Evolutionary conservation across 2,888 invertebrate genomes (phyloP).

Genomic region (Epirrhoe alternata): DNA sequence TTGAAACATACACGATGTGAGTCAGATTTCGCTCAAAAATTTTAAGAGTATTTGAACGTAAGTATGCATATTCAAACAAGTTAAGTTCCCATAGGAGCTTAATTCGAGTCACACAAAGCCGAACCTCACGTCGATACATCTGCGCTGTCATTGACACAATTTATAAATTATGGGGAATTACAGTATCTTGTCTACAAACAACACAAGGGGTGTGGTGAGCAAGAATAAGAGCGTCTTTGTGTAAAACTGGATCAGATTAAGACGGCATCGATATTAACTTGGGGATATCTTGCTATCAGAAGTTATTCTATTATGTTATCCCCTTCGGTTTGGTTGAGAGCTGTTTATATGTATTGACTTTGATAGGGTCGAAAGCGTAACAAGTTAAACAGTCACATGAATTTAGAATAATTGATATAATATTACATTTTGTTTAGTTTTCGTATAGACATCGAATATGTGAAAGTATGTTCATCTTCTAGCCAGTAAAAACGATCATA

Average conservation of each 20-base stretch:
- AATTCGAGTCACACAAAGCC: slow-evolving; percentile 49
- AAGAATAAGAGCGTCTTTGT: slow-evolving; percentile 63
- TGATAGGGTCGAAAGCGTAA: slow-evolving; percentile 44
- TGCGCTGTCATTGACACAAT: slow-evolving; percentile 63
- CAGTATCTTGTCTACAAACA: slow-evolving; percentile 53
- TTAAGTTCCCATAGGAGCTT: slow-evolving; percentile 49
- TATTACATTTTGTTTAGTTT: slow-evolving; percentile 3
- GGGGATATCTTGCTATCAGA: slow-evolving; percentile 53
- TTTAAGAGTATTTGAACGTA: slow-evolving; percentile 9
- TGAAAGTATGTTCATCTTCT: not conserved
- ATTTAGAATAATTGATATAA: slow-evolving; percentile 16
- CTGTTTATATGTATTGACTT: slow-evolving; percentile 30
- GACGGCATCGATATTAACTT: slow-evolving; percentile 62
- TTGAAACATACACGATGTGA: slow-evolving; percentile 26
- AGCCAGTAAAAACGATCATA: not conserved
- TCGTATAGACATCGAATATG: not conserved
- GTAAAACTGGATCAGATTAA: slow-evolving; percentile 71
- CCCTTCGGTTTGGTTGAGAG: slow-evolving; percentile 30
- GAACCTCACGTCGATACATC: slow-evolving; percentile 60
- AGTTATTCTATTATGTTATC: slow-evolving; percentile 40
- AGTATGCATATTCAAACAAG: slow-evolving; percentile 14
- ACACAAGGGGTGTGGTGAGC: slow-evolving; percentile 67
- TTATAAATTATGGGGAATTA: slow-evolving; percentile 65
- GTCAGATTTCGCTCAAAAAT: slow-evolving; percentile 29
- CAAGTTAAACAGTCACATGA: slow-evolving; percentile 52